Base-by-base conservation (phyloP, 2,113 vertebrate species). In the Saccopteryx bilineata region DNA sequence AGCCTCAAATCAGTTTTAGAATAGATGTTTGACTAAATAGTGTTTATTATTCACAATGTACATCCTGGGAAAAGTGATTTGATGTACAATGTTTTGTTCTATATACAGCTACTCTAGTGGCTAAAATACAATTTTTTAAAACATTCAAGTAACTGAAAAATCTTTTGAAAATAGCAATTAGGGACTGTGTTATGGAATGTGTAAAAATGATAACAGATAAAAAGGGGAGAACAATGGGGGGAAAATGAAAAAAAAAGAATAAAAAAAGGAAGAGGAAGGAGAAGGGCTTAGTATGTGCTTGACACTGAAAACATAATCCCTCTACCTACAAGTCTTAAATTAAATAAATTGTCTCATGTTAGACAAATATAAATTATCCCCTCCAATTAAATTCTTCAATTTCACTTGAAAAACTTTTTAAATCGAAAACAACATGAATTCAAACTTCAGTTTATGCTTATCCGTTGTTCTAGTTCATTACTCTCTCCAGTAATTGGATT, bases 401-500 rank as follows among this genome's bases (percentile, higher is more conserved):
- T 87, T 68, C 61, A 9, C n/a, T 94, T 63, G 10, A 61, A 50
- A 93, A 86, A n/a, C 7, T 31, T 95, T 95, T 1, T 15, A 71
- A 93, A 95, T 87, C 24, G 88, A 93, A 94, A 87, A 11, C 46
- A 87, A 48, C n/a, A 60, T 60, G 33, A 96, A 92, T 85, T 78
- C 18, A 94, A 69, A 93, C 88, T 93, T 60, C 85, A 50, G 79
- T 86, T 95, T 81, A 79, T 83, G 26, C 23, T 71, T 91, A 95
- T 82, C 52, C 72, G 94, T 96, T 90, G 21, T 17, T 76, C 63
- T 94, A 75, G 88, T 91, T 94, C 79, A 96, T 91, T 96, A 88
- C 95, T 95, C 79, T 96, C 50, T 76, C 19, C 93, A 92, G 50
- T 93, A 86, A 94, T 78, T 91, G 72, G 9, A 91, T 95, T 83